A percentile compares a stretch with the other conserved stretches of the same genome.
Conservation (phyloP, 2,797 vertebrate genomes). For the Aplochiton taeniatus region DNA sequence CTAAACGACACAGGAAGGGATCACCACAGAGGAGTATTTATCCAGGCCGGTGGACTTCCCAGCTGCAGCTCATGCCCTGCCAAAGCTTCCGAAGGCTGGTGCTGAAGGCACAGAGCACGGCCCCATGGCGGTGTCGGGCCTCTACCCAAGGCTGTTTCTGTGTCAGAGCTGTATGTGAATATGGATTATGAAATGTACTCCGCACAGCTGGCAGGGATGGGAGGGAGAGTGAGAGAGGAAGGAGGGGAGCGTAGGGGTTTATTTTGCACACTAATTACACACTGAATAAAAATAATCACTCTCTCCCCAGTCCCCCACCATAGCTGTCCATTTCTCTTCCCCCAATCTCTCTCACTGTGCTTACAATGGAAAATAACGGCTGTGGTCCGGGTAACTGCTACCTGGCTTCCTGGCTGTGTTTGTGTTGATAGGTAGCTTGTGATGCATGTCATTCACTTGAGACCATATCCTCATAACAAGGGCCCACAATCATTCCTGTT, state of each 20-base stretch:
- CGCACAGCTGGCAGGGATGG: conserved; percentile 28
- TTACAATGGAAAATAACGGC: conserved; percentile 25
- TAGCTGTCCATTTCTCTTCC: conserved; percentile 18
- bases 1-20: not conserved
- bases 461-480: too few species aligned
- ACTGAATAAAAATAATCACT: conserved; percentile 49
- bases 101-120: not conserved
- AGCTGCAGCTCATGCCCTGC: conserved; percentile 14
- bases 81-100: too few species aligned
- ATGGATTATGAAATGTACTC: conserved; percentile 58
- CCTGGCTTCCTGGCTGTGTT: not conserved
- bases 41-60: too few species aligned
- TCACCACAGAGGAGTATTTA: too few species aligned
- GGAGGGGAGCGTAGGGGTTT: conserved; percentile 9
- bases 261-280: conserved; percentile 53
- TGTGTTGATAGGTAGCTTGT: too few species aligned
- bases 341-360: conserved; percentile 30
- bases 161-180: conserved; percentile 53
- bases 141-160: conserved; percentile 37
- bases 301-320: too few species aligned
- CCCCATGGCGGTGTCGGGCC: too few species aligned
- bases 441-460: too few species aligned
- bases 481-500: too few species aligned
- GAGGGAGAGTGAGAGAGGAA: too few species aligned
- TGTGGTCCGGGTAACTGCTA: not conserved